phyloP scores from a whole-genome alignment of 2,888 invertebrate species.

The Malacosoma neustria region DNA sequence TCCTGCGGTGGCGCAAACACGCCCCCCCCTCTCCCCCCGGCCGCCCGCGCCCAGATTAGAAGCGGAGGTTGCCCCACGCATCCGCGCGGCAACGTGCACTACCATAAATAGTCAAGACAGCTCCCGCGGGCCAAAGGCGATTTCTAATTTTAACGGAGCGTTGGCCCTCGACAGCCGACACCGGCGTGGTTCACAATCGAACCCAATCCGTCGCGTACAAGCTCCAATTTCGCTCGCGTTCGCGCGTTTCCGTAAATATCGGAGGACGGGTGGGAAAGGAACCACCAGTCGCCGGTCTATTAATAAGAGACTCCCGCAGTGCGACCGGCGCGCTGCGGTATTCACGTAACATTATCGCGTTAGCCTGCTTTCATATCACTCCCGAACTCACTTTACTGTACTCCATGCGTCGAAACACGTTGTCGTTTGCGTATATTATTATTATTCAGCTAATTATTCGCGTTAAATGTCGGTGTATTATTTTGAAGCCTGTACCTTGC shows the following conservation, averaged over 20 bases:
- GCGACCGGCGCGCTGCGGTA: slow-evolving; percentile 9
- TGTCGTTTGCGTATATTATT: too few relatives aligned
- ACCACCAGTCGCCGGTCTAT: slow-evolving; percentile 30
- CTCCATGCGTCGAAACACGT: too few relatives aligned
- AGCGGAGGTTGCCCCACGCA: slow-evolving; percentile 38
- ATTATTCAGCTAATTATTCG: too few relatives aligned
- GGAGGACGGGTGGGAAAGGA: slow-evolving; percentile 26
- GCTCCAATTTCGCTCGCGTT: slow-evolving; percentile 22
- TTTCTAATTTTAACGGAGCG: slow-evolving; percentile 57
- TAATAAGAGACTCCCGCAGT: slow-evolving; percentile 40
- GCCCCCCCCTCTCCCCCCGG: not conserved
- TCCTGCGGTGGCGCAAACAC: slow-evolving; percentile 1
- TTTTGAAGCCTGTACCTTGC: too few relatives aligned
- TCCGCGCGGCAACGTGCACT: slow-evolving; percentile 42
- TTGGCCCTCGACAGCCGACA: slow-evolving; percentile 19
- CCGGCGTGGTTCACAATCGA: slow-evolving; percentile 15
- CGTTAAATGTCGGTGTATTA: too few relatives aligned
- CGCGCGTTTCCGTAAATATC: slow-evolving; percentile 40
- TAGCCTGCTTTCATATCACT: slow-evolving; percentile 13
- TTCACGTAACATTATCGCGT: slow-evolving; percentile 9
- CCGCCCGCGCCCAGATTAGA: slow-evolving; percentile 29
- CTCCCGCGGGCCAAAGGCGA: slow-evolving; percentile 45
- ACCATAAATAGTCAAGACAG: slow-evolving; percentile 71
- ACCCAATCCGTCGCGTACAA: not conserved
- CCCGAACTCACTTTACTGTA: too few relatives aligned